Evolutionary conservation across 2,888 invertebrate genomes (phyloP).

Genomic region (Stenurella melanura): DNA sequence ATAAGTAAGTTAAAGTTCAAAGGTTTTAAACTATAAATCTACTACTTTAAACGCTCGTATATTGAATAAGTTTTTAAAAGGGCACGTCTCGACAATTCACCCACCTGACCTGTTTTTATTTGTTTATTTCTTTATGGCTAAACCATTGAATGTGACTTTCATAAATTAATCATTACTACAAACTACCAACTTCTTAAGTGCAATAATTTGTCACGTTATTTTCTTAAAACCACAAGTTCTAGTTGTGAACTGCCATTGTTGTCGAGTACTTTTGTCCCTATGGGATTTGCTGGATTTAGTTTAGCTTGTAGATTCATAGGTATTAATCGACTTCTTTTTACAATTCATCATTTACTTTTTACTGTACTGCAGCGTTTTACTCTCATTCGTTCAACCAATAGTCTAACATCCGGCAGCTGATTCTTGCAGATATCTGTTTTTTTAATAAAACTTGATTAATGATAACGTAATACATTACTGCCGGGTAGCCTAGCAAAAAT

Average conservation of each 20-base stretch:
- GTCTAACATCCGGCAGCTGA: too few relatives aligned
- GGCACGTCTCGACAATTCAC: constrained; percentile 7
- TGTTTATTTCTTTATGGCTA: constrained; percentile 1
- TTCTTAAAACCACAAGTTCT: neutral
- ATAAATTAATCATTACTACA: neutral
- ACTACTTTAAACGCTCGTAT: neutral
- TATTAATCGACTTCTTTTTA: neutral
- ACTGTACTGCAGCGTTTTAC: too few relatives aligned
- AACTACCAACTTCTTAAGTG: neutral
- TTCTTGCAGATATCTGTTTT: too few relatives aligned
- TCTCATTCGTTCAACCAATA: too few relatives aligned
- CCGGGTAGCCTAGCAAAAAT: too few relatives aligned
- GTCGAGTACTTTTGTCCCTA: neutral
- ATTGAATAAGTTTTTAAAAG: neutral
- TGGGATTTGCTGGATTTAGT: neutral
- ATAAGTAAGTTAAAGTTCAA: constrained; percentile 19
- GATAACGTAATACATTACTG: too few relatives aligned
- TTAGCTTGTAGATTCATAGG: neutral
- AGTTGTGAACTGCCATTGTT: neutral
- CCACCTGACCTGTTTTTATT: neutral
- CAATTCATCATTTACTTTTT: neutral
- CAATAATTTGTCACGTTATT: constrained; percentile 3
- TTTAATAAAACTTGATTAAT: too few relatives aligned
- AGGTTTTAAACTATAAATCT: constrained; percentile 23
- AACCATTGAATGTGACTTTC: neutral